Conservation (phyloP, 2,888 invertebrate species). For the Diogma glabrata region DNA sequence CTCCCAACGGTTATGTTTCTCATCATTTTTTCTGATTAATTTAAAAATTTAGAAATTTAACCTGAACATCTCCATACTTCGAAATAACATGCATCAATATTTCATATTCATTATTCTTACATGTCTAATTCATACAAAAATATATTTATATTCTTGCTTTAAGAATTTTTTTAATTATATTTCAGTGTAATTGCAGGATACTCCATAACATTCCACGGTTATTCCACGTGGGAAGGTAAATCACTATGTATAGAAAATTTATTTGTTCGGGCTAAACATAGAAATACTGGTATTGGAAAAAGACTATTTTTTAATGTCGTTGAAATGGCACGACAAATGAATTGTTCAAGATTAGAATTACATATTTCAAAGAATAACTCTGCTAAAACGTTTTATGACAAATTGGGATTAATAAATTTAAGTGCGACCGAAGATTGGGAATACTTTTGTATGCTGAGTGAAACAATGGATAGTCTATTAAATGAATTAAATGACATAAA, state of each 20-base stretch:
- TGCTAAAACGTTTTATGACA: constrained; percentile 62
- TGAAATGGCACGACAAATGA: constrained; percentile 38
- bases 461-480: neutral
- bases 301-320: constrained; percentile 29
- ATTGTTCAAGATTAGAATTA: constrained; percentile 60
- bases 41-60: too few species aligned
- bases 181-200: too few species aligned
- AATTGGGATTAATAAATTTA: constrained; percentile 53
- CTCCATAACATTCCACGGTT: constrained; percentile 66
- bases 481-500: too few species aligned
- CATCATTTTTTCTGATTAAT: too few species aligned
- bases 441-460: neutral
- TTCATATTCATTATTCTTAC: too few species aligned
- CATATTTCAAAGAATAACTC: constrained; percentile 77
- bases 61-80: too few species aligned
- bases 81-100: too few species aligned
- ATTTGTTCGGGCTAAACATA: constrained; percentile 54
- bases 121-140: too few species aligned
- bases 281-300: constrained; percentile 38
- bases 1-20: too few species aligned
- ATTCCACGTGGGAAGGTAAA: constrained; percentile 79
- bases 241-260: constrained; percentile 76
- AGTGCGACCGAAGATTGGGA: constrained; percentile 37
- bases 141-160: too few species aligned
- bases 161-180: too few species aligned